Conservation (phyloP, 1,140 invertebrate genomes). For the Dreissena polymorpha region DNA sequence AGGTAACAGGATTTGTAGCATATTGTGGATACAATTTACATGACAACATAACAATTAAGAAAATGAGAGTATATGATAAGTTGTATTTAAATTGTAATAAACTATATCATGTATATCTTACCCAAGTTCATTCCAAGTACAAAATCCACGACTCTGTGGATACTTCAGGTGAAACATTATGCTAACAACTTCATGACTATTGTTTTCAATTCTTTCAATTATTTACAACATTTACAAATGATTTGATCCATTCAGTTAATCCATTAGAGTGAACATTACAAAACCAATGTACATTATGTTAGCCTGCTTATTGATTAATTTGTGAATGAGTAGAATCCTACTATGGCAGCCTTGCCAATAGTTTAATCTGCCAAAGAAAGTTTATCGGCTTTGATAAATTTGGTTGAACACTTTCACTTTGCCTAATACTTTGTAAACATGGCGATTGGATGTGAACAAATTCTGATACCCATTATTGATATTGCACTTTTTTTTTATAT, state of each 20-base stretch:
- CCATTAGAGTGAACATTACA: background rate
- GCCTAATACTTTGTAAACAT: too few species aligned
- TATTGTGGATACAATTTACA: too few species aligned
- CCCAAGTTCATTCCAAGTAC: slow-evolving; percentile 52
- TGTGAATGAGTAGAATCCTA: slow-evolving; percentile 8
- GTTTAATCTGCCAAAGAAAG: background rate
- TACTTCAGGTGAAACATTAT: slow-evolving; percentile 54
- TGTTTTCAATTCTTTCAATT: background rate
- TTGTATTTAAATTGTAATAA: too few species aligned
- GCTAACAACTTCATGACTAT: background rate
- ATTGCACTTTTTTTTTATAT: too few species aligned
- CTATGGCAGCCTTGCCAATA: background rate
- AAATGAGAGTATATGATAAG: too few species aligned
- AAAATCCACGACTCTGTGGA: slow-evolving; percentile 54
- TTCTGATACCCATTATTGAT: too few species aligned
- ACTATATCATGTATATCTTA: slow-evolving; percentile 27
- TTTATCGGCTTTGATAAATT: background rate
- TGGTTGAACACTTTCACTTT: background rate
- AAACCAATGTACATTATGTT: background rate
- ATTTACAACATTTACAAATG: background rate
- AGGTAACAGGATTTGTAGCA: too few species aligned
- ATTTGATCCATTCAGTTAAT: background rate
- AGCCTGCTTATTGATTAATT: slow-evolving; percentile 5
- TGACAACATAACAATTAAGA: too few species aligned
- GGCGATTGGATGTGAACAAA: too few species aligned